These are phyloP conservation scores for Notocelia uddmanniana DNA, from an alignment of 2,888 invertebrate species.

Conservation along the genomic window DNA sequence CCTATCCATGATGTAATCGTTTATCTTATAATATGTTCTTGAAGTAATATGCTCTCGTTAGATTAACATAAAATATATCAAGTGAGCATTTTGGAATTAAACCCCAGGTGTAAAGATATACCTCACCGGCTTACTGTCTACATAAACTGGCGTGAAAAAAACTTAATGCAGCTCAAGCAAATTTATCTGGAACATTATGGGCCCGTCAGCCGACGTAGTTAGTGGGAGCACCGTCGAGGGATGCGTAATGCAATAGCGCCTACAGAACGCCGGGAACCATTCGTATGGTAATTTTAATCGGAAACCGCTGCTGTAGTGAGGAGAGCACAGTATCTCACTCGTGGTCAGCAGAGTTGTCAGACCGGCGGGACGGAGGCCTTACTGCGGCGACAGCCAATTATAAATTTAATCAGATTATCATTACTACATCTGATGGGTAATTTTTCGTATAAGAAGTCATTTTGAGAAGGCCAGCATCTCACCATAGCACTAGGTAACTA, in stretches of 20 bases:
- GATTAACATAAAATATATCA: background rate
- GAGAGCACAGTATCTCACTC: slow-evolving; percentile 2
- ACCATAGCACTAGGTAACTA: background rate
- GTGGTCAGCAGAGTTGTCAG: background rate
- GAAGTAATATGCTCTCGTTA: too few relatives aligned
- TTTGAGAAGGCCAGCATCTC: background rate
- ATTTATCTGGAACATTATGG: slow-evolving; percentile 35
- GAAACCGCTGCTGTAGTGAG: slow-evolving; percentile 52
- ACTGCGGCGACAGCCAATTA: background rate
- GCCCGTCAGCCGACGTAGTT: slow-evolving; percentile 30
- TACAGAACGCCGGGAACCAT: slow-evolving; percentile 52
- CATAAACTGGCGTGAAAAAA: slow-evolving; percentile 16
- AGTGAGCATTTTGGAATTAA: background rate
- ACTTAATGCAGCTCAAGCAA: slow-evolving; percentile 10
- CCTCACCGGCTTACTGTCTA: background rate
- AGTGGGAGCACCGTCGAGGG: slow-evolving; percentile 36
- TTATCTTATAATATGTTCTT: too few relatives aligned
- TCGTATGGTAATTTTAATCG: slow-evolving; percentile 66
- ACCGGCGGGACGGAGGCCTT: too few relatives aligned
- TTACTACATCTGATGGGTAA: background rate
- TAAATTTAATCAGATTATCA: background rate
- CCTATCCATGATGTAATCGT: too few relatives aligned
- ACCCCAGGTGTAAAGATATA: background rate
- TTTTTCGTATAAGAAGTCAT: background rate
- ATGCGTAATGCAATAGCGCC: slow-evolving; percentile 43